A percentile compares a stretch with the other conserved stretches of the same genome.
These are phyloP conservation scores for Nematostella vectensis DNA, from an alignment of 92 coral and sea anemone species.

Conservation along the genomic window DNA sequence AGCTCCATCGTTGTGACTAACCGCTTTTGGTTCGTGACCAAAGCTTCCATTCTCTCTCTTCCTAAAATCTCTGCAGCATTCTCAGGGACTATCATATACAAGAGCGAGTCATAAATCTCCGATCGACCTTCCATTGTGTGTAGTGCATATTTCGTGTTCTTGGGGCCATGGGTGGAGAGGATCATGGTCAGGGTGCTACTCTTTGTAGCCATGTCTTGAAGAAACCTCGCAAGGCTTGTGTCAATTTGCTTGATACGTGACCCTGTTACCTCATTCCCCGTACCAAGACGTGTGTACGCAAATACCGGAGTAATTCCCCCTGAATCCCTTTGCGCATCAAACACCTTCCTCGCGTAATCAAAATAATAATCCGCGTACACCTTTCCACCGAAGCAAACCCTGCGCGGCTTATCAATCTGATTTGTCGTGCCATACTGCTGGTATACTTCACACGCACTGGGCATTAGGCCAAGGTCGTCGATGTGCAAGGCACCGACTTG, in stretches of 20 bases:
- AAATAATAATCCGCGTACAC: slow-evolving; percentile 61
- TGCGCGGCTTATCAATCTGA: slow-evolving; percentile 55
- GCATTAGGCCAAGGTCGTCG: slow-evolving; percentile 82
- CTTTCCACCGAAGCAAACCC: slow-evolving; percentile 67
- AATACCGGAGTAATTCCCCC: slow-evolving; percentile 54
- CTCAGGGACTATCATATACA: slow-evolving; percentile 67
- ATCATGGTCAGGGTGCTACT: slow-evolving; percentile 73
- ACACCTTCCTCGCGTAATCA: slow-evolving; percentile 46
- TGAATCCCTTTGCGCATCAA: slow-evolving; percentile 40
- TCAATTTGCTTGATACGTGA: slow-evolving; percentile 73
- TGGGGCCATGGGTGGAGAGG: slow-evolving; percentile 92
- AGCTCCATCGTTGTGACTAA: slow-evolving; percentile 73
- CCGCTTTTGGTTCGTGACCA: slow-evolving; percentile 69
- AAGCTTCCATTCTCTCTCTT: slow-evolving; percentile 40
- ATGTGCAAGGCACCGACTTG: slow-evolving; percentile 23
- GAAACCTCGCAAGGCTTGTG: slow-evolving; percentile 51
- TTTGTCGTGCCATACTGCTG: slow-evolving; percentile 66
- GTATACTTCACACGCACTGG: slow-evolving; percentile 62
- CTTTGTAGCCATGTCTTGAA: slow-evolving; percentile 48
- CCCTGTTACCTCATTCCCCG: slow-evolving; percentile 81
- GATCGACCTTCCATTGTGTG: slow-evolving; percentile 80
- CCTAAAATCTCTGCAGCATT: slow-evolving; percentile 61
- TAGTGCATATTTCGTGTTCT: slow-evolving; percentile 73
- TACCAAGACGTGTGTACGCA: slow-evolving; percentile 70
- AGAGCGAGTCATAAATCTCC: slow-evolving; percentile 77